phyloP scores from a whole-genome alignment of 2,797 vertebrate genomes.

The Nannoperca obscura region DNA sequence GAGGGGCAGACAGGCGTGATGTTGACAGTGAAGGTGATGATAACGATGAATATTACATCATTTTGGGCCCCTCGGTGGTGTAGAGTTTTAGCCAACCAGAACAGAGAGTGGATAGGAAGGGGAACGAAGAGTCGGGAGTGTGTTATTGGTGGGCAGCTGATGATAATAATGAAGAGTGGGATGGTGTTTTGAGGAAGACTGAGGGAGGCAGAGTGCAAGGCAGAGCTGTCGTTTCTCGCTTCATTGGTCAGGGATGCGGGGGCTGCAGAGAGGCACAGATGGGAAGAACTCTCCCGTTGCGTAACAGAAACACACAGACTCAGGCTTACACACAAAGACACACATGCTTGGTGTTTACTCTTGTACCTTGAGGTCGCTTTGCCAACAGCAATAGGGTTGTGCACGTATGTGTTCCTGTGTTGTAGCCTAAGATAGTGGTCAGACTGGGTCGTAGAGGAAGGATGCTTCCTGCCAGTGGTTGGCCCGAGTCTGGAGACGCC shows the following conservation, averaged over 20 bases:
- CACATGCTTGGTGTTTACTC: conserved; percentile 57
- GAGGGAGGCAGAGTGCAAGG: conserved; percentile 74
- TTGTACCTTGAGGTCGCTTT: conserved; percentile 52
- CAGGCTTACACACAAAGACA: conserved; percentile 52
- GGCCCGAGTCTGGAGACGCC: conserved; percentile 1
- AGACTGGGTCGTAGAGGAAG: not conserved
- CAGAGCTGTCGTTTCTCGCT: conserved; percentile 82
- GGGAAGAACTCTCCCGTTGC: conserved; percentile 84
- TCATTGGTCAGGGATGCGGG: conserved; percentile 79
- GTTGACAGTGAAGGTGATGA: conserved; percentile 33
- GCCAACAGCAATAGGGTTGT: conserved; percentile 45
- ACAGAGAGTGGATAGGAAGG: conserved; percentile 11
- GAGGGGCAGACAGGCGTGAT: conserved; percentile 43
- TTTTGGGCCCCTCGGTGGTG: not conserved
- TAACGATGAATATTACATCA: conserved; percentile 20
- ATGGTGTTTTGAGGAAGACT: conserved; percentile 67
- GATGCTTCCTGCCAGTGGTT: conserved; percentile 11
- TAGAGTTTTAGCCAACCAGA: not conserved
- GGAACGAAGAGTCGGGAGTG: conserved; percentile 18
- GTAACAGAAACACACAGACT: conserved; percentile 75
- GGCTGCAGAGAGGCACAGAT: conserved; percentile 82
- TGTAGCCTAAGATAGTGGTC: conserved; percentile 9
- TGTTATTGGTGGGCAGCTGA: conserved; percentile 47
- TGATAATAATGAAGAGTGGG: conserved; percentile 67
- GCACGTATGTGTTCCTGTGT: conserved; percentile 5